A percentile compares a stretch with the other conserved stretches of the same genome.
Conservation (phyloP, 2,888 invertebrate genomes). For the Dryadula phaetusa region DNA sequence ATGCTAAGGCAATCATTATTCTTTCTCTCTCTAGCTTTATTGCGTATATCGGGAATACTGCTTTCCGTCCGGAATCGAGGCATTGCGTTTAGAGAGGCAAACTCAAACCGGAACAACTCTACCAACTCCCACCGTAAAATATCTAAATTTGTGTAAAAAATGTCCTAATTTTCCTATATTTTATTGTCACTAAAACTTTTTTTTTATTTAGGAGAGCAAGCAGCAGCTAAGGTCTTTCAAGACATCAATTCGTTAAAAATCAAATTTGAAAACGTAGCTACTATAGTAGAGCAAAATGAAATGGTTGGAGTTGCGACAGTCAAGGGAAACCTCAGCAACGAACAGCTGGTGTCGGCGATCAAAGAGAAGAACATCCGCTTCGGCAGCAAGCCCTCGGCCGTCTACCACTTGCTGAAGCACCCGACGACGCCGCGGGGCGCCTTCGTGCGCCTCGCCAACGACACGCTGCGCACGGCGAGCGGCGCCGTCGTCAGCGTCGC, state of each 20-base stretch:
- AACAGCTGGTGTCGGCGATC: slow-evolving; percentile 38
- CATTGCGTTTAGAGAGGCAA: too few species aligned
- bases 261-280: slow-evolving; percentile 36
- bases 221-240: slow-evolving; percentile 39
- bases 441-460: slow-evolving; percentile 47
- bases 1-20: too few species aligned
- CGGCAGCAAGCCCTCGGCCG: slow-evolving; percentile 44
- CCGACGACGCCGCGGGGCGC: slow-evolving; percentile 43
- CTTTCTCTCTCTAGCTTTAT: too few species aligned
- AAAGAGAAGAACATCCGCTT: slow-evolving; percentile 38
- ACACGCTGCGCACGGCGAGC: slow-evolving; percentile 34
- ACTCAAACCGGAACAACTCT: too few species aligned
- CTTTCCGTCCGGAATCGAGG: too few species aligned
- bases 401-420: slow-evolving; percentile 47
- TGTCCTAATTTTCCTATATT: neutral
- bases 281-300: slow-evolving; percentile 37
- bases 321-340: slow-evolving; percentile 32
- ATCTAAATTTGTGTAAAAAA: neutral
- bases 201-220: slow-evolving; percentile 43
- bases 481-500: slow-evolving; percentile 29
- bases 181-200: neutral
- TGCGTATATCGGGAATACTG: too few species aligned
- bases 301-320: slow-evolving; percentile 45
- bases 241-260: slow-evolving; percentile 34
- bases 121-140: too few species aligned